Base-by-base conservation (phyloP, 1,140 invertebrate species). In the Caenorhabditis latens region DNA sequence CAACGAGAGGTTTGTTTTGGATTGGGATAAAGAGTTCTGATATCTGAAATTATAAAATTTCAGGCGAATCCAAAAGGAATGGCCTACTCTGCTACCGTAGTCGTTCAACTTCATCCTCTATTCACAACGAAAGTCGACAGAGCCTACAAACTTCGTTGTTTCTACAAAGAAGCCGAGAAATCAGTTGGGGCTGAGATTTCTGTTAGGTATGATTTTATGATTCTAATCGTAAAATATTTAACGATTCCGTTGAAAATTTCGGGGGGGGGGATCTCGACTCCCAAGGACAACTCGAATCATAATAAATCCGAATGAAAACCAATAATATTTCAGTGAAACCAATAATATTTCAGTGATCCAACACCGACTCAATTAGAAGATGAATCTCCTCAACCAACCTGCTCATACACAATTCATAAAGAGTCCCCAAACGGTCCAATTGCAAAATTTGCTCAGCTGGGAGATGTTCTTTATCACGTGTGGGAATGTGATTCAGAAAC, bases 341-440 rank as follows among this genome's bases (percentile, higher is more conserved):
- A 58, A 84, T 48, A 43, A 21, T 57, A 79, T 87, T 91, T 88
- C 63, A 91, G 92, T 42, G 91, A 92, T 83, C 63, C 92, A 58
- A 63, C 86, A 24, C 89, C 90, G 2, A 58, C 88, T 82, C 53
- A 71, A 43, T 42, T 92, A n/a, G 21, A 53, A 19, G 50, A 65
- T 40, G 88, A 91, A 19, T 55, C 87, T 32, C 53, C 79, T 61
- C 63, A 89, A 19, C 91, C 91, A 19, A 86, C 65, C 16, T 92
- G 91, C 84, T 67, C 79, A n/a, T 92, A 92, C 67, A 84, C 89
- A 24, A 84, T 92, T 19, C 91, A 93, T 83, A 90, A 90, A 63
- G 91, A 92, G n/a, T 90, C 89, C 42, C 91, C 91, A 53, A 92
- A 92, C 71, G 91, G 91, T 14, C 91, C 91, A 32, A 87, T 91